Evolutionary conservation across 2,888 invertebrate genomes (phyloP), one percentile per base, ranked within the genome.

Genomic region (Troides aeacus): DNA sequence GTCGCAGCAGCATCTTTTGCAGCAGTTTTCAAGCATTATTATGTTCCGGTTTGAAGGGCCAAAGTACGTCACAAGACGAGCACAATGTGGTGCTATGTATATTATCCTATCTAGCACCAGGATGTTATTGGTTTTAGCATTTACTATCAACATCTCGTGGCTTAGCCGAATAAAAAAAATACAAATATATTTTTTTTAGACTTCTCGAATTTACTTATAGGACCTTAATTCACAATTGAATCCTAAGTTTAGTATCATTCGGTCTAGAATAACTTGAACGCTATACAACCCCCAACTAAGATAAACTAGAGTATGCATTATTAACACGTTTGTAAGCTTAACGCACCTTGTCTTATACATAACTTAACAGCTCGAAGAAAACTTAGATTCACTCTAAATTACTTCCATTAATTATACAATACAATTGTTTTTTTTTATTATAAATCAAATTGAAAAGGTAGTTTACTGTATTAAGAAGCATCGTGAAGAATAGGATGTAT

Each of bases 271-370:
- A 67, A 68, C 66, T 53, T 24, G 21, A 56, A 57, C 58, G 18
- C 24, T 63, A 46, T 63, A 64, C 67, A 71, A 67, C 57, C 46
- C n/a, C 70, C 64, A 64, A 67, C 74, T 79, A 78, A 79, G 75
- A 78, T 81, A 81, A 46, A 81, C 81, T 80, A 79, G 78, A 75
- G 75, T 74, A 76, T 81, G 74, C 78, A 81, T 81, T 80, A 81
- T 81, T 81, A 77, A 81, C 74, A 71, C 56, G 66, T 58, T 46
- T 64, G 68, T 67, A 62, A 15, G 62, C 68, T 60, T 68, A 70
- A 57, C 56, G n/a, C 12, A 60, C 59, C 21, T 61, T 73, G 50
- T 71, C 70, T 72, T 73, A 77, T 76, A 72, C 73, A 74, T 39
- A 53, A 21, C 30, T 21, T 62, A 50, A 23, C 30, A 30, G 46